phyloP scores from a whole-genome alignment of 2,113 vertebrate genomes.

The Sisor rabdophorus region DNA sequence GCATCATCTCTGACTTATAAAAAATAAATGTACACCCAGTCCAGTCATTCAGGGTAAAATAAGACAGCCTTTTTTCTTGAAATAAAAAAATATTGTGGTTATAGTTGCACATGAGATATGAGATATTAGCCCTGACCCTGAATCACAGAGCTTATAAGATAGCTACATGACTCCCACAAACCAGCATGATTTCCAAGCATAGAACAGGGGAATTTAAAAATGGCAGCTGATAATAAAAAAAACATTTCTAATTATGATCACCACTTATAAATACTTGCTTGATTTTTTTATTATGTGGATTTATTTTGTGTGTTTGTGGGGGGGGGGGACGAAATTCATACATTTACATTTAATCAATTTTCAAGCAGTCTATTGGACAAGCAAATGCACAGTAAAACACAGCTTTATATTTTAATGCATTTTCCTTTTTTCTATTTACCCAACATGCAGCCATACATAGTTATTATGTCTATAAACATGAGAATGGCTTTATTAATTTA shows the following conservation, averaged over 20 bases:
- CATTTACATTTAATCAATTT: neutral
- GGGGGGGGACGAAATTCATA: no score
- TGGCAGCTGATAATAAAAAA: neutral
- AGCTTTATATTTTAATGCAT: neutral
- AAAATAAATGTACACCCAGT: no score
- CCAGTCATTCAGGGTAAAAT: neutral
- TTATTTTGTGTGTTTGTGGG: no score
- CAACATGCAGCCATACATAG: constrained; percentile 17
- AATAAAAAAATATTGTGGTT: neutral
- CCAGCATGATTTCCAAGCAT: constrained; percentile 1
- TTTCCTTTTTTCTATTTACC: neutral
- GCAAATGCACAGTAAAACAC: neutral
- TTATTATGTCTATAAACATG: neutral
- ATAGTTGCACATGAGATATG: no score
- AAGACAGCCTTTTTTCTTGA: neutral
- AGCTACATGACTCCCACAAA: neutral
- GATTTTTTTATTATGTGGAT: neutral
- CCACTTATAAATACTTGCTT: constrained; percentile 1
- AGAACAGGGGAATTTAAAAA: neutral
- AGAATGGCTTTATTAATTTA: constrained; percentile 38
- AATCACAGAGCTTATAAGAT: neutral
- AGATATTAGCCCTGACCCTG: neutral
- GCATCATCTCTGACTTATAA: neutral
- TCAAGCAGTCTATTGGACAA: neutral
- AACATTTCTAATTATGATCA: constrained; percentile 4